Evolutionary conservation across 2,113 vertebrate genomes (phyloP), one percentile per base, ranked within the genome.

Genomic region (Stictonetta naevosa): DNA sequence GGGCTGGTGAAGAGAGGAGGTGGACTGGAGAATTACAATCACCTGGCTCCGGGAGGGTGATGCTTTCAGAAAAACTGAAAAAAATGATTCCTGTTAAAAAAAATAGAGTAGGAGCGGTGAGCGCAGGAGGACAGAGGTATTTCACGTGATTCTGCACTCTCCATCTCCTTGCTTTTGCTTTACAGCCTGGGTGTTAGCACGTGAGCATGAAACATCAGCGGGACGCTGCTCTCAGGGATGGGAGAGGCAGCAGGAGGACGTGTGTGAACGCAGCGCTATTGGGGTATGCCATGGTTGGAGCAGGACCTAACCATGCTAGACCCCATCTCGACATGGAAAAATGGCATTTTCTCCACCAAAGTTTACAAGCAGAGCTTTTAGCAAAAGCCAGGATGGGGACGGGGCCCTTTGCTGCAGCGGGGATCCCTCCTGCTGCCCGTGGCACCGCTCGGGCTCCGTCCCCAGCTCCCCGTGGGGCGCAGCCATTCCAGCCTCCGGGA

Each of bases 241-340:
- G 42, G 62, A 38, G 26, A 40, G 18, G 59, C 67, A 82, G 67
- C 33, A 76, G 63, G 53, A 34, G 58, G 53, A 34, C 6, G 68
- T 26, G 44, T 26, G 2, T 16, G 22, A 80, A 23, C 10, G 9
- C 2, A 21, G 38, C 16, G 7, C 64, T 33, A 10, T 60, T 76
- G 58, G 56, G 79, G 10, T 36, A 15, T 29, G 3, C 0, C 31
- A 3, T 20, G 52, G 62, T 40, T 8, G 31, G 88, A 67, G 36
- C 50, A 42, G 69, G 64, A 82, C 42, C 67, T 1, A 1, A 1
- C 31, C 21, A 29, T 62, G 11, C 23, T 40, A 38, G 36, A 13
- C 42, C n/a, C 53, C 13, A 6, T 40, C 15, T 44, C 0, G 1
- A 22, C 12, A 8, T 0, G 20, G 29, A 16, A 48, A 79, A 29